Percentiles rank a stretch among this genome's conserved stretches.
Evolutionary conservation across 2,888 invertebrate species (phyloP).

Genomic region (Lasioglossum marginatum): DNA sequence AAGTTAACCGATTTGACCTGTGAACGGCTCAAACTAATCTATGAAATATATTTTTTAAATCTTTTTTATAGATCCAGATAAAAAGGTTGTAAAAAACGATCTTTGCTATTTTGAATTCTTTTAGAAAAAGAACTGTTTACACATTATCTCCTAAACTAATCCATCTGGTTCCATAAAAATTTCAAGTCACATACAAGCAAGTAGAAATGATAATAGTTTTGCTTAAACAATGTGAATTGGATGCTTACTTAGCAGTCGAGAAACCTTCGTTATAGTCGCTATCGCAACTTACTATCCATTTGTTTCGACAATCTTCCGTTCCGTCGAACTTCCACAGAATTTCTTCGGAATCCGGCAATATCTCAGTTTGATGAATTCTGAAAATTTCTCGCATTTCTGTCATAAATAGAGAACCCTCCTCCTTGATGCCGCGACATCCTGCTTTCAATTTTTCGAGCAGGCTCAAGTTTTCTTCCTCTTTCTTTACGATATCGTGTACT

Average conservation of each 20-base stretch:
- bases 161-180: too few relatives aligned
- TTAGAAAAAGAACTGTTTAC: too few relatives aligned
- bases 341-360: slow-evolving; percentile 89
- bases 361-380: slow-evolving; percentile 86
- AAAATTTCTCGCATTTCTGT: slow-evolving; percentile 89
- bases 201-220: background rate
- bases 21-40: too few relatives aligned
- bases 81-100: too few relatives aligned
- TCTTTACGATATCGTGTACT: slow-evolving; percentile 57
- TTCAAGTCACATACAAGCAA: background rate
- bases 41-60: too few relatives aligned
- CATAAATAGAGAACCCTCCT: slow-evolving; percentile 88
- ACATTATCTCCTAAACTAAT: too few relatives aligned
- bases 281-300: slow-evolving; percentile 92
- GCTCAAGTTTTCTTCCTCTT: slow-evolving; percentile 81
- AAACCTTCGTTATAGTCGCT: slow-evolving; percentile 92
- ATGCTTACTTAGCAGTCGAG: slow-evolving; percentile 76
- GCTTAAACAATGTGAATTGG: background rate
- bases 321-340: slow-evolving; percentile 90
- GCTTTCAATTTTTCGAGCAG: slow-evolving; percentile 86
- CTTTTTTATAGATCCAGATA: too few relatives aligned
- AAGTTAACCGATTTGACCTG: too few relatives aligned
- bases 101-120: too few relatives aligned
- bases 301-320: slow-evolving; percentile 86
- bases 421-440: slow-evolving; percentile 88